These are phyloP conservation scores for Vollenhovia emeryi DNA, from an alignment of 1,140 invertebrate genomes.

Conservation along the genomic window DNA sequence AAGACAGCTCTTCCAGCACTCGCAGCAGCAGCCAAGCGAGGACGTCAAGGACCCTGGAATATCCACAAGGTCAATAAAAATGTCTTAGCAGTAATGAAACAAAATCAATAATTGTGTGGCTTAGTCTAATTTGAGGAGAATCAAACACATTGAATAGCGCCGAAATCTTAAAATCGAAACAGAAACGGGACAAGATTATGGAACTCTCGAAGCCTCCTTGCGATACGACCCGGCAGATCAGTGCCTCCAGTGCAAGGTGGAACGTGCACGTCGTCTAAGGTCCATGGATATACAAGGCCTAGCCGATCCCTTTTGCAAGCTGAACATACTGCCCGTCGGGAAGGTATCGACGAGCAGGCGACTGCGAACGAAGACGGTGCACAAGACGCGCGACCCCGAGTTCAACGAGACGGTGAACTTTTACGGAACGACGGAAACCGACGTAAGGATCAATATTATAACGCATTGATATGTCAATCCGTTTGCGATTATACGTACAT, in stretches of 20 bases:
- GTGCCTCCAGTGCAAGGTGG: conserved; percentile 92
- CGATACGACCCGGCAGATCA: conserved; percentile 91
- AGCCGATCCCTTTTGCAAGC: conserved; percentile 96
- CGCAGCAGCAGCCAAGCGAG: conserved; percentile 51
- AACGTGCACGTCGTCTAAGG: conserved; percentile 90
- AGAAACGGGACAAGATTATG: conserved; percentile 76
- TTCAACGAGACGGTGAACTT: conserved; percentile 97
- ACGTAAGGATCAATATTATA: conserved; percentile 84
- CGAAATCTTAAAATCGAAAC: conserved; percentile 4
- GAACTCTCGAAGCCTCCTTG: conserved; percentile 91
- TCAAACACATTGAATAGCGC: not conserved
- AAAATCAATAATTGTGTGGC: not conserved
- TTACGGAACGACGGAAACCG: conserved; percentile 93
- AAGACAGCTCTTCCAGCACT: conserved; percentile 12
- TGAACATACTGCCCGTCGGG: conserved; percentile 93
- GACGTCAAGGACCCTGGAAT: conserved; percentile 18
- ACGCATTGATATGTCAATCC: not conserved
- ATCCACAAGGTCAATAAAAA: conserved; percentile 40
- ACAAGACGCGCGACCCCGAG: conserved; percentile 96
- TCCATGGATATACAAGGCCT: conserved; percentile 96
- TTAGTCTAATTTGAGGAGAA: not conserved
- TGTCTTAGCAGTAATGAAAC: not conserved
- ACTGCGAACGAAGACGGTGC: conserved; percentile 94
- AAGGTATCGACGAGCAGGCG: conserved; percentile 89
- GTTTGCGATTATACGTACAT: not conserved